phyloP scores from a whole-genome alignment of 1,140 invertebrate species.

The Elysia chlorotica region DNA sequence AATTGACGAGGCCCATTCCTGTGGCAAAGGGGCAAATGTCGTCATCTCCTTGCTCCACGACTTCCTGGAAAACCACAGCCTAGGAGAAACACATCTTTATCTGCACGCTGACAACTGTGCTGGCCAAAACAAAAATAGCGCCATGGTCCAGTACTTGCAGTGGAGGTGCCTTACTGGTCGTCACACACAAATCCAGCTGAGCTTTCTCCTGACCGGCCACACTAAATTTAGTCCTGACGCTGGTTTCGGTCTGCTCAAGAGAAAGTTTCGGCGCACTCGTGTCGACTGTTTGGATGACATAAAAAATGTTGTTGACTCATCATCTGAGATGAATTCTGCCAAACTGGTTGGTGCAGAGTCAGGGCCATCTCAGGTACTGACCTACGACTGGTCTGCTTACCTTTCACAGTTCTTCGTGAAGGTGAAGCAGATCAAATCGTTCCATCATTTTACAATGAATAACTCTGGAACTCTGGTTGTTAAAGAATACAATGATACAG shows the following conservation, averaged over 20 bases:
- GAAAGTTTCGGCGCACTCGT: slow-evolving; percentile 3
- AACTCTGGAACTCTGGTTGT: background rate
- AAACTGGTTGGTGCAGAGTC: background rate
- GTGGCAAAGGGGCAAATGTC: slow-evolving; percentile 27
- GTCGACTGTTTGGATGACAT: slow-evolving; percentile 23
- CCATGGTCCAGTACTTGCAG: slow-evolving; percentile 14
- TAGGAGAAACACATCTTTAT: slow-evolving; percentile 21
- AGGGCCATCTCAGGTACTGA: background rate
- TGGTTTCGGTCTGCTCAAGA: slow-evolving; percentile 18
- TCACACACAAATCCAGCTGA: background rate
- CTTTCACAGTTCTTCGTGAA: slow-evolving; percentile 1
- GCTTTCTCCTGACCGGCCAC: slow-evolving; percentile 14
- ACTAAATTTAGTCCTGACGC: slow-evolving; percentile 13
- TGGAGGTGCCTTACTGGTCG: slow-evolving; percentile 10
- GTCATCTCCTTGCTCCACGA: slow-evolving; percentile 27
- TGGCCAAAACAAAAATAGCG: slow-evolving; percentile 31
- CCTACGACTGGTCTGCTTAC: background rate
- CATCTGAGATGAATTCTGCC: background rate
- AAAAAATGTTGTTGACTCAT: background rate
- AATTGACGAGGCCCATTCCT: slow-evolving; percentile 27
- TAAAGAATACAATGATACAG: background rate
- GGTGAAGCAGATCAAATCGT: slow-evolving; percentile 1
- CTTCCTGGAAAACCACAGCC: slow-evolving; percentile 27
- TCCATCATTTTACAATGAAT: background rate
- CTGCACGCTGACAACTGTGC: slow-evolving; percentile 27